Conservation (phyloP, 2,113 vertebrate species). For the Tympanuchus pallidicinctus region DNA sequence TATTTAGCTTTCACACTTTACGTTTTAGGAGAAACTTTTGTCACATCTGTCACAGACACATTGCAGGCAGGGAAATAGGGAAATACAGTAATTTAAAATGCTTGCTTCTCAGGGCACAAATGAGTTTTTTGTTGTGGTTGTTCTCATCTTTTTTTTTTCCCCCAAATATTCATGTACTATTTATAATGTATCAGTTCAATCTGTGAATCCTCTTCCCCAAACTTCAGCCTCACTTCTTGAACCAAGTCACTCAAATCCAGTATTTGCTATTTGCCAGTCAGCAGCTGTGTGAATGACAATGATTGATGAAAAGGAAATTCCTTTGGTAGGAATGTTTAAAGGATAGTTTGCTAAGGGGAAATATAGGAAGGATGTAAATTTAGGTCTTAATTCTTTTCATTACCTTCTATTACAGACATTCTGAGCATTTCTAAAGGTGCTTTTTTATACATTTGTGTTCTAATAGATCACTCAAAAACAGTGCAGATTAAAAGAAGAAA, state of each 20-base stretch:
- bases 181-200: neutral
- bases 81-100: conserved; percentile 30
- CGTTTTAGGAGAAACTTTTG: conserved; percentile 43
- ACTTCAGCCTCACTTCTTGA: neutral
- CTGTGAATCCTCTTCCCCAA: neutral
- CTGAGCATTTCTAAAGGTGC: neutral
- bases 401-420: neutral
- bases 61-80: neutral
- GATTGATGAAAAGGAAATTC: neutral
- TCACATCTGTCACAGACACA: conserved; percentile 4
- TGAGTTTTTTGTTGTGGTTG: neutral
- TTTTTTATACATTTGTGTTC: conserved; percentile 10
- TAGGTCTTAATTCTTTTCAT: neutral
- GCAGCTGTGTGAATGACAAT: neutral
- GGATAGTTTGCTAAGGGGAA: neutral
- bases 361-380: conserved; percentile 18
- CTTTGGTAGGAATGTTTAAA: neutral
- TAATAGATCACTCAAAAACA: neutral
- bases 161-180: neutral
- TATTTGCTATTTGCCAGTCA: neutral
- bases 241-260: neutral
- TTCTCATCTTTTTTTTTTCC: neutral
- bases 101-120: neutral
- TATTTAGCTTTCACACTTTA: conserved; percentile 25
- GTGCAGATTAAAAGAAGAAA: neutral